phyloP scores from a whole-genome alignment of 2,888 invertebrate species.

The Macaria notata region DNA sequence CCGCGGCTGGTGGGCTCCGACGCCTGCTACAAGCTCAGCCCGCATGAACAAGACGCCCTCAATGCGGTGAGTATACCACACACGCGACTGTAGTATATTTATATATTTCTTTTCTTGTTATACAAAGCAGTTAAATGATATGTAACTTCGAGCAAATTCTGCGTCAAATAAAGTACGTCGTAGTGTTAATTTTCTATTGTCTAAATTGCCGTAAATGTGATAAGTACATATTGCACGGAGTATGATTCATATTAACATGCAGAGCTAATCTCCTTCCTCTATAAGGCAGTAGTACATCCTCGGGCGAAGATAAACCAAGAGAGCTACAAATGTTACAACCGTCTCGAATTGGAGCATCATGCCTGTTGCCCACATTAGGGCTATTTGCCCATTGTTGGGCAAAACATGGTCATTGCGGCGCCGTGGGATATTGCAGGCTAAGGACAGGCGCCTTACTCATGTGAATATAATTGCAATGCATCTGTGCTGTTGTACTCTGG shows the following conservation, averaged over 20 bases:
- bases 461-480: too few relatives aligned
- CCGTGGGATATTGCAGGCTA: conserved; percentile 10
- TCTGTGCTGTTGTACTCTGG: too few relatives aligned
- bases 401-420: conserved; percentile 21
- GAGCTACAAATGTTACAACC: conserved; percentile 9
- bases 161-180: too few relatives aligned
- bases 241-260: too few relatives aligned
- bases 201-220: too few relatives aligned
- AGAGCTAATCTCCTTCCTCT: too few relatives aligned
- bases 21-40: conserved; percentile 68
- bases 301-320: conserved; percentile 9
- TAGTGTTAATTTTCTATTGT: too few relatives aligned
- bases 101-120: too few relatives aligned
- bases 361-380: conserved; percentile 21
- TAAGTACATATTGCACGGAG: too few relatives aligned
- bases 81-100: too few relatives aligned
- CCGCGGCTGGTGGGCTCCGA: conserved; percentile 69
- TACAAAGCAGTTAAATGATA: too few relatives aligned
- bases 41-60: conserved; percentile 66
- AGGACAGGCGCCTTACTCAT: conserved; percentile 14
- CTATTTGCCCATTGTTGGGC: conserved; percentile 20
- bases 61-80: conserved; percentile 60
- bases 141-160: too few relatives aligned
- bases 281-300: neutral
- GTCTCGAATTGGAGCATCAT: conserved; percentile 26